These are phyloP conservation scores for Odontesthes bonariensis DNA, from an alignment of 2,113 vertebrate species.

Conservation along the genomic window DNA sequence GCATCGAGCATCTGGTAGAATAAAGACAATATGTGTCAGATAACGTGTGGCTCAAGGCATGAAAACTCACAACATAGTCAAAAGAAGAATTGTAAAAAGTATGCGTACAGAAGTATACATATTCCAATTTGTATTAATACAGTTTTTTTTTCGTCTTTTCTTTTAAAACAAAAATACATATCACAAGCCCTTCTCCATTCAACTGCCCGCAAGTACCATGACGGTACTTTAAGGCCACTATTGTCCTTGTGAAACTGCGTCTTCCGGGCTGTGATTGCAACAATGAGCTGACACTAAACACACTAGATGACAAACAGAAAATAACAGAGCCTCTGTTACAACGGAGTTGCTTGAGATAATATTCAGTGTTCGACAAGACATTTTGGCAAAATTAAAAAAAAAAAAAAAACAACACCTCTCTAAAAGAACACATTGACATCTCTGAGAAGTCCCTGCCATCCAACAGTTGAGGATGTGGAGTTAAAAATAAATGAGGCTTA, in stretches of 20 bases:
- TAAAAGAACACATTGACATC: constrained; percentile 29
- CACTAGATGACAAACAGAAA: neutral
- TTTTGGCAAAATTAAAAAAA: constrained; percentile 31
- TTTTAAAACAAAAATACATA: neutral
- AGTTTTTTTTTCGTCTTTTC: too few species aligned
- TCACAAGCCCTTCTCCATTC: neutral
- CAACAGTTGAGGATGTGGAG: constrained; percentile 31
- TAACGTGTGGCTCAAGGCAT: constrained; percentile 1
- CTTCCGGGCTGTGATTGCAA: neutral
- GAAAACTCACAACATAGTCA: neutral
- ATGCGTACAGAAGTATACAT: neutral
- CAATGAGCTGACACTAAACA: neutral
- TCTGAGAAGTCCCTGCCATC: constrained; percentile 26
- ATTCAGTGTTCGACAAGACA: constrained; percentile 58
- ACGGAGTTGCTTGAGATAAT: constrained; percentile 8
- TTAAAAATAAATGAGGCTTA: constrained; percentile 26
- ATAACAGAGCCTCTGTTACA: neutral
- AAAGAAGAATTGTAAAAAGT: neutral
- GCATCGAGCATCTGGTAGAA: constrained; percentile 6
- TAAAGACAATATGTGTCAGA: neutral
- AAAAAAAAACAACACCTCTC: neutral
- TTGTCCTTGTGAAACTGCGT: constrained; percentile 6
- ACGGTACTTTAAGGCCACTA: constrained; percentile 32
- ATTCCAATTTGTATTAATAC: neutral
- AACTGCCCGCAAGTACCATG: neutral